Evolutionary conservation across 2,797 vertebrate genomes (phyloP).

Genomic region (Hyperoplus lanceolatus): DNA sequence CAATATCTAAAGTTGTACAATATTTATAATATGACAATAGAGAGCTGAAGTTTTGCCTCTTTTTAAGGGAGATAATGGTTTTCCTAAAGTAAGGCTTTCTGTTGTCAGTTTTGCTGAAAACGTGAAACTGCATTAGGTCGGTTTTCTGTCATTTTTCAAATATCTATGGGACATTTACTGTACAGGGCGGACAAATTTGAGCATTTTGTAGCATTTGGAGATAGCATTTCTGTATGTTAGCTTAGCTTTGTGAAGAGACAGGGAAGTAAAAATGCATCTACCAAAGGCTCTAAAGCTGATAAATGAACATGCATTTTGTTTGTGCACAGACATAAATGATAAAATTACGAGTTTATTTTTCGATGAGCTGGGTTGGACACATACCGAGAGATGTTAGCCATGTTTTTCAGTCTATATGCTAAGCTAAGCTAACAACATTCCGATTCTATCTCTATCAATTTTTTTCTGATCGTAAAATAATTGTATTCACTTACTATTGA

Average conservation of each 20-base stretch:
- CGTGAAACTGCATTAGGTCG: not conserved
- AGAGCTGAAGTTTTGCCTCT: not conserved
- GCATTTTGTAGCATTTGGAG: not conserved
- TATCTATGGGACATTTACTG: not conserved
- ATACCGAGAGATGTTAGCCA: too few species aligned
- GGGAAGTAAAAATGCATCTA: not conserved
- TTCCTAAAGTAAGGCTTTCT: not conserved
- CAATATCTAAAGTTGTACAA: not conserved
- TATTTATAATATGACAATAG: not conserved
- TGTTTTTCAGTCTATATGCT: conserved; percentile 2
- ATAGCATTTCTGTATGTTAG: not conserved
- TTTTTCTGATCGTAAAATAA: not conserved
- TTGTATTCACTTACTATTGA: not conserved
- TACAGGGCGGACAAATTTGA: too few species aligned
- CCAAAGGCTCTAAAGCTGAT: not conserved
- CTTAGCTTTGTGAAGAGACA: not conserved
- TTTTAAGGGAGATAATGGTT: not conserved
- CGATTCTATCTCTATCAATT: not conserved
- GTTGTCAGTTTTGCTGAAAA: not conserved
- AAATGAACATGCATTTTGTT: not conserved
- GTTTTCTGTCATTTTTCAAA: conserved; percentile 6
- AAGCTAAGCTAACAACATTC: conserved; percentile 14
- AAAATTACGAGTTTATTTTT: not conserved
- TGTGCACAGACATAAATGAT: not conserved
- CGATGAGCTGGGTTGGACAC: not conserved